Evolutionary conservation across 2,113 vertebrate species (phyloP), one percentile per base, ranked within the genome.

Genomic region (Eublepharis macularius): DNA sequence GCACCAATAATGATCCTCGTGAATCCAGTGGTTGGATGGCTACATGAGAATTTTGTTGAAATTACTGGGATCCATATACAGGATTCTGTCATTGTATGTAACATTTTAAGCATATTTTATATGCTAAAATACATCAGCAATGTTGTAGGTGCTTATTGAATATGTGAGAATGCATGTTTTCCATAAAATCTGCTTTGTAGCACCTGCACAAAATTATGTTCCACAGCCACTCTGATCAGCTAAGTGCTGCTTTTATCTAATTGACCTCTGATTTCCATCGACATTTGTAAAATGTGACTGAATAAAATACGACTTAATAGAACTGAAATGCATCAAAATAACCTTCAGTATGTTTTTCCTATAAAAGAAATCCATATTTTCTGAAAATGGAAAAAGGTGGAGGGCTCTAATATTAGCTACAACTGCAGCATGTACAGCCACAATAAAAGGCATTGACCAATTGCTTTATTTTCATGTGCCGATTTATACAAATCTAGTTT

Each of bases 371-470:
- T 34, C 82, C 81, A 6, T 83, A 90, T 89, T 90, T 78, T 86
- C 86, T 54, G 19, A 74, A 92, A 88, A 41, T 76, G 75, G 47
- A 8, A 77, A 87, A 89, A 92, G 79, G 34, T 26, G 5, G 32
- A 86, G 86, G 6, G 49, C 87, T 93, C 89, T 86, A 66, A 24
- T 87, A 69, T 85, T 89, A 90, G 51, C 85, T 88, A 6, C 82
- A 87, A 70, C 80, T 51, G 1, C 49, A 66, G 34, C 76, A 83
- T 45, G 72, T 90, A 79, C 76, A 86, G 91, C 84, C 68, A 84
- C 89, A 91, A 81, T 87, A 85, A 83, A 92, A 94, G 91, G 88
- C 92, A 89, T 82, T 95, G 94, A 94, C 94, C 93, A 91, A 88
- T 91, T 41, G 57, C 77, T 94, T 75, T 92, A 88, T 80, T 88